Evolutionary conservation across 2,797 vertebrate genomes (phyloP), one percentile per base, ranked within the genome.

Genomic region (Phaenicophaeus curvirostris): DNA sequence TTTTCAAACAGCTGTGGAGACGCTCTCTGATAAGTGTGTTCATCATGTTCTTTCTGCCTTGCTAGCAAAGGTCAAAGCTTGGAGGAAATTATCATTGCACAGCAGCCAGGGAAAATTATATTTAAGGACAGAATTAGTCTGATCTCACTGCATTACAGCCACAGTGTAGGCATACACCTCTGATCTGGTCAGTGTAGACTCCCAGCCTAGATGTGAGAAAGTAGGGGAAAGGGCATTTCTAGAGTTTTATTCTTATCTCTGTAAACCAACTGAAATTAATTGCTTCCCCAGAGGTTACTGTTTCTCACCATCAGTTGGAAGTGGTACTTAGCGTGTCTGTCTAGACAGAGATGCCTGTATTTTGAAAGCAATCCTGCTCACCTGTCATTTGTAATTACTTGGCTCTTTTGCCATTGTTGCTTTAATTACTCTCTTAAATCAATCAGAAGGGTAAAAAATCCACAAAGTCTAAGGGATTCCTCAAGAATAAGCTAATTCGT

Each of bases 281-380:
- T 78, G n/a, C 63, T 86, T 93, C 90, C 62, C 42, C 33, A 8
- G 61, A 90, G 84, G 55, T 90, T 91, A 54, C 69, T 81, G 66
- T 86, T 86, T 54, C 51, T 90, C 62, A 30, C 23, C 21, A 33
- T 42, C 53, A 42, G 20, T 44, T 86, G 54, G 24, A 91, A 84
- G 62, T 68, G 48, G 33, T 81, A 10, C 21, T 67, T 58, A 16
- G 20, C 23, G 17, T 27, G 33, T 63, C 50, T 83, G 9, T 27
- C 67, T 90, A 44, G 73, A 17, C 48, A 44, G 18, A 51, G 51
- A 44, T n/a, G 42, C 24, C 28, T 54, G 9, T 54, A 31, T 89
- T 92, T 91, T 69, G 44, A 89, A 77, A 6, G 8, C 37, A 50
- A 0, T 77, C 30, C 33, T 33, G 8, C 16, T 79, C 17, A 30